Base-by-base conservation (phyloP, 2,888 invertebrate genomes). In the Philaethria dido region DNA sequence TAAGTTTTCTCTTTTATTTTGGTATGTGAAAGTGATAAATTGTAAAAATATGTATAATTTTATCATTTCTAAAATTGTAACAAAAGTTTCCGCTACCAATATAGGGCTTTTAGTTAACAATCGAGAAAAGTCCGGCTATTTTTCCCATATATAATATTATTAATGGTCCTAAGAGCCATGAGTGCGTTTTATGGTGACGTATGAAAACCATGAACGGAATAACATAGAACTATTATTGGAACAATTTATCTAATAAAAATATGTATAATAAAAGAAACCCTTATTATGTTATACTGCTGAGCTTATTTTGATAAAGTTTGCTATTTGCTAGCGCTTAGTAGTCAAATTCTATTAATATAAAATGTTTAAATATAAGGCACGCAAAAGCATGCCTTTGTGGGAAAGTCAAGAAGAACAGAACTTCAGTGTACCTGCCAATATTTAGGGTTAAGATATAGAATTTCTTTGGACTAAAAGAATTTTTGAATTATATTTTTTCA, bases 161-260 rank as follows among this genome's bases (percentile, higher is more conserved):
- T 55, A 33, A 55, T 33, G 55, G 33, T 22, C 0, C 20, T 47
- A 20, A 48, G 44, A 36, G 44, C 44, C n/a, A 1, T 33, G 55
- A 45, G 45, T 57, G 57, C 55, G 47, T 55, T 55, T 64, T 64
- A 64, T 64, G 54, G 55, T 64, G 55, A 64, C 45, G 29, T 47
- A 54, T 55, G 64, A 45, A 42, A 20, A 9, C 20, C 22, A 42
- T 11, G 55, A 5, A 9, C 22, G 11, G 20, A 57, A 39, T 39
- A n/a, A 39, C 11, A n/a, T 57, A 57, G 39, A 57, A 20, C 55
- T 39, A n/a, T 57, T 22, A 57, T 57, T 39, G 22, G 2, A 20
- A 20, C 20, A 6, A 36, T 36, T 18, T 54, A 16, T 52, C 9
- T 52, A 52, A n/a, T 16, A 39, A 13, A 50, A 25, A 25, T 16